Conservation (phyloP, 2,797 vertebrate species). For the Xerus rutilus region DNA sequence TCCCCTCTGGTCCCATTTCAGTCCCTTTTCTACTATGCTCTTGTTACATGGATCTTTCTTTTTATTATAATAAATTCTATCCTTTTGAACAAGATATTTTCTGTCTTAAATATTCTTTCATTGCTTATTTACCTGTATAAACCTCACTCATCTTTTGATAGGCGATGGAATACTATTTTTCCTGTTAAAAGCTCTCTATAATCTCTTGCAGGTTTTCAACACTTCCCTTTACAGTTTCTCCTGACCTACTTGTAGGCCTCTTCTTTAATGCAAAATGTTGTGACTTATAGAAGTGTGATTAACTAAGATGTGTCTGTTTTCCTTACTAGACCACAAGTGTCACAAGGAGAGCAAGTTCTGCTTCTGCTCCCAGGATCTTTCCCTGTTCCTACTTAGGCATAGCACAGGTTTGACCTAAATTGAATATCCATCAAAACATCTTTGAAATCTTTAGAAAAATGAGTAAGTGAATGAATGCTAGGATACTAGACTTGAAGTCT, state of each 20-base stretch:
- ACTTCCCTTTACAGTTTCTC: neutral
- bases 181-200: neutral
- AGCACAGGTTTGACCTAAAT: neutral
- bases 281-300: neutral
- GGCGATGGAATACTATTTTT: neutral
- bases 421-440: neutral
- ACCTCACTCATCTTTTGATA: neutral
- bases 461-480: neutral
- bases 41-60: neutral
- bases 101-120: neutral
- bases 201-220: neutral
- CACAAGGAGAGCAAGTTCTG: rapidly evolving
- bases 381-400: neutral
- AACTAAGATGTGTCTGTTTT: neutral
- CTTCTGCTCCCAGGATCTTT: neutral
- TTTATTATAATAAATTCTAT: neutral
- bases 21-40: neutral
- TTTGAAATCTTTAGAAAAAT: neutral
- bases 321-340: neutral
- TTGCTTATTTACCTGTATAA: neutral
- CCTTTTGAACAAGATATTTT: neutral
- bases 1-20: neutral
- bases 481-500: neutral
- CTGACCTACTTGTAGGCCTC: neutral
- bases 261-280: neutral